Conservation (phyloP, 1,140 invertebrate genomes). For the Anastrepha ludens region DNA sequence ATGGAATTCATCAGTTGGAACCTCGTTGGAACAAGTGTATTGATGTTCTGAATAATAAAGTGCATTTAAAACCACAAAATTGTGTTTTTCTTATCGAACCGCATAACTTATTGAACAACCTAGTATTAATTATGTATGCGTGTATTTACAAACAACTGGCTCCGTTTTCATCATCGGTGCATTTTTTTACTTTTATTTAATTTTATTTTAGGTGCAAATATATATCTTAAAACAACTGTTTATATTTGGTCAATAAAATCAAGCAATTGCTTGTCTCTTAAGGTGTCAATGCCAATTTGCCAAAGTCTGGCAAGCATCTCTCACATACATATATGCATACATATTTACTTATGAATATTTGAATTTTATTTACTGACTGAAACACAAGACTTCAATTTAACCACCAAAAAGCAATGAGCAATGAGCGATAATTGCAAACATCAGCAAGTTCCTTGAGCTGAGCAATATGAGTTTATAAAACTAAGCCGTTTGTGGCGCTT, state of each 20-base stretch:
- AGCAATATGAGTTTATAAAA: neutral
- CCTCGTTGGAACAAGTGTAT: no score
- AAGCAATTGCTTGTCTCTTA: neutral
- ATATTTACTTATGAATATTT: neutral
- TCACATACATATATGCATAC: neutral
- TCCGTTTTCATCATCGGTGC: no score
- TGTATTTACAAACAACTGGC: no score
- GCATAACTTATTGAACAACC: no score
- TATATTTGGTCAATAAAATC: constrained; percentile 15
- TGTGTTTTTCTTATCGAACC: no score
- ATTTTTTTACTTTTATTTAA: no score
- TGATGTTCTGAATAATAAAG: no score
- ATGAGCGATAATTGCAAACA: neutral
- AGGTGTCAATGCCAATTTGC: neutral
- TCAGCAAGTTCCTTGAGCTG: neutral
- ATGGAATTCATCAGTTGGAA: no score
- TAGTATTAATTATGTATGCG: no score
- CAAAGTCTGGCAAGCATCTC: neutral
- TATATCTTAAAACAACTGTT: neutral
- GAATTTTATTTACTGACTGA: neutral
- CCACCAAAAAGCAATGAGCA: neutral
- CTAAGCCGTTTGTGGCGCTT: neutral
- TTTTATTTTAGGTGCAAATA: neutral
- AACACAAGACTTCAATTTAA: constrained; percentile 28
- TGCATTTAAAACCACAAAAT: no score